Base-by-base conservation (phyloP, 2,797 vertebrate species). In the Saxicola maurus region DNA sequence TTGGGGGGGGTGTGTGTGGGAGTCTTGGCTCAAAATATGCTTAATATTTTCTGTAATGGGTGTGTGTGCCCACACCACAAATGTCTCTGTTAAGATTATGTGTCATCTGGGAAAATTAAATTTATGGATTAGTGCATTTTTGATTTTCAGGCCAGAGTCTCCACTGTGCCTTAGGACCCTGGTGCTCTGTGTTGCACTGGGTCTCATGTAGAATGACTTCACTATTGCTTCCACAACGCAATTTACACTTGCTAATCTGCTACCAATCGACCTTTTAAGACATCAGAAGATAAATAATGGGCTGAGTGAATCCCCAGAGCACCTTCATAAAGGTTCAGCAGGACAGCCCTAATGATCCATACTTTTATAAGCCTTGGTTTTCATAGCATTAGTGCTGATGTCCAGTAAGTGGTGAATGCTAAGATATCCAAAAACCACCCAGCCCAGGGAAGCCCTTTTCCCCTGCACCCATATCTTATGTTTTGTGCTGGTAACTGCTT, bases 171-270 rank as follows among this genome's bases (percentile, higher is more conserved):
- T 37, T 9, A 2, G 3, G 2, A 52, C 27, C 43, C 52, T 24
- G 13, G 4, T 12, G 20, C 13, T 77, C 25, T 38, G 7, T 57
- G 17, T 67, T 64, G 18, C 18, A 7, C 16, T 60, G 25, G 30
- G 17, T 78, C 30, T 56, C 52, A 17, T 17, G 24, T n/a, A 42
- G 31, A 56, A 56, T 21, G 12, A 40, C 40, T 53, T 81, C 24
- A 40, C 60, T 90, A 37, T 43, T 83, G 60, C 20, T 85, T 66
- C 68, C 64, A 52, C 30, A 69, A 45, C 0, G 4, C 69, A 86
- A 83, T 91, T 92, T 87, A 27, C 57, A 55, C 37, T 74, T 45
- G 45, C 38, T 91, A 79, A 89, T 94, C 84, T 86, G 76, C 73
- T 90, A 86, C 48, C 60, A 30, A 72, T 86, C 56, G 48, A 92